Conservation (phyloP, 2,797 vertebrate species). For the Fratercula arctica region DNA sequence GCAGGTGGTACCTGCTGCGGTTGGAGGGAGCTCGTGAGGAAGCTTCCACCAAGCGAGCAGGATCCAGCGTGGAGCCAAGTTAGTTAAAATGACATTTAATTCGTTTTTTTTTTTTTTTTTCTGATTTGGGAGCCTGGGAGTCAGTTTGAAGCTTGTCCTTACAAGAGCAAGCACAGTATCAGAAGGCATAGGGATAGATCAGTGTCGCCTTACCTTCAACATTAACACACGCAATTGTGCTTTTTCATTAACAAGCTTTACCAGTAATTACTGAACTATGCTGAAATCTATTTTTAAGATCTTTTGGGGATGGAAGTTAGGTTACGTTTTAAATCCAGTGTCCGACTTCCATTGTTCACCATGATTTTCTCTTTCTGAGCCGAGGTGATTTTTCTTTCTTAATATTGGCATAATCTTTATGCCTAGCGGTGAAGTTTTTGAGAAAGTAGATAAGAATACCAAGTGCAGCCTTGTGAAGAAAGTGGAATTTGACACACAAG, state of each 20-base stretch:
- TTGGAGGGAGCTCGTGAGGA: neutral
- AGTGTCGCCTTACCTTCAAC: neutral
- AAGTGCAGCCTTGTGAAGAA: neutral
- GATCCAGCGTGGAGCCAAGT: neutral
- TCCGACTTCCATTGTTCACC: neutral
- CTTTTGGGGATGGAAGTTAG: neutral
- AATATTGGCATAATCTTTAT: neutral
- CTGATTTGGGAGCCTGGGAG: neutral
- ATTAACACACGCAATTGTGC: neutral
- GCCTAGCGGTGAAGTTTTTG: neutral
- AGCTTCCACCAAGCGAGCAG: neutral
- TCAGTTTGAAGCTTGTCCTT: neutral
- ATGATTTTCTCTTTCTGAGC: neutral
- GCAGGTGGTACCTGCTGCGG: neutral
- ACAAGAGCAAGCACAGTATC: neutral
- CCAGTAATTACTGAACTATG: neutral
- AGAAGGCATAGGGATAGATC: neutral
- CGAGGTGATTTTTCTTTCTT: neutral
- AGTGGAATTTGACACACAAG: neutral
- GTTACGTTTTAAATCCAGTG: neutral
- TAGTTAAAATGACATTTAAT: neutral
- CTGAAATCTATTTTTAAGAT: neutral
- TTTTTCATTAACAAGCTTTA: neutral
- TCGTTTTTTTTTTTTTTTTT: neutral
- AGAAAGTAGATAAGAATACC: neutral